Conservation (phyloP, 2,888 invertebrate genomes). For the Agrotis ipsilon region DNA sequence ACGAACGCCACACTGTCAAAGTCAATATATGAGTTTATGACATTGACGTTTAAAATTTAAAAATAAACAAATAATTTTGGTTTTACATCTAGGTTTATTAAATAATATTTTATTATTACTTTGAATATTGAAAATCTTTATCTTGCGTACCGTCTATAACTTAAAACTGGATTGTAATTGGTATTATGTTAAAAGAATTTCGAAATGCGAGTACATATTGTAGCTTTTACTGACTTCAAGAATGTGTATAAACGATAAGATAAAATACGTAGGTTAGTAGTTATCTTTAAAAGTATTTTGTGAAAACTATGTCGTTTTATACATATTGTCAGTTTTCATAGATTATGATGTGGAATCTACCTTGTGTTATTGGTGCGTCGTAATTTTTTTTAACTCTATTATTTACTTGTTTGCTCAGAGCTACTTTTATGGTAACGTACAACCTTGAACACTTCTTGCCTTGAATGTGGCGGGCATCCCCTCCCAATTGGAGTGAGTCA, state of each 20-base stretch:
- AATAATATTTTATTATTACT: no score
- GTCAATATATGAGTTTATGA: no score
- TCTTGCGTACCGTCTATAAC: background rate
- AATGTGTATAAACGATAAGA: slow-evolving; percentile 45
- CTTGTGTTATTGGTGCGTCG: slow-evolving; percentile 34
- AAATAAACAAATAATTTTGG: background rate
- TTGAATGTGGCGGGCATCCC: slow-evolving; percentile 21
- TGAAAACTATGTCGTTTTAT: slow-evolving; percentile 30
- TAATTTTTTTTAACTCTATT: background rate
- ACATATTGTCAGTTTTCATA: slow-evolving; percentile 27
- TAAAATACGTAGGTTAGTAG: slow-evolving; percentile 21
- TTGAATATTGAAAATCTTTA: slow-evolving; percentile 6
- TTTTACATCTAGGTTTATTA: no score
- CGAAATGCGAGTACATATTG: background rate
- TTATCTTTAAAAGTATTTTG: slow-evolving; percentile 44
- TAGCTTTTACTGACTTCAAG: slow-evolving; percentile 7
- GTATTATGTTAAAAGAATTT: background rate
- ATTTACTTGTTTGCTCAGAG: background rate
- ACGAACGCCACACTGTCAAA: no score
- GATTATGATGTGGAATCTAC: slow-evolving; percentile 47
- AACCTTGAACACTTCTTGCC: slow-evolving; percentile 32
- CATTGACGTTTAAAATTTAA: background rate
- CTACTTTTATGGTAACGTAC: background rate
- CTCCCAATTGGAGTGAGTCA: slow-evolving; percentile 47
- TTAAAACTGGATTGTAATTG: background rate